Percentiles rank a stretch among this genome's conserved stretches.
These are phyloP conservation scores for Rhyacichthys aspro DNA, from an alignment of 2,797 vertebrate genomes.

Conservation along the genomic window DNA sequence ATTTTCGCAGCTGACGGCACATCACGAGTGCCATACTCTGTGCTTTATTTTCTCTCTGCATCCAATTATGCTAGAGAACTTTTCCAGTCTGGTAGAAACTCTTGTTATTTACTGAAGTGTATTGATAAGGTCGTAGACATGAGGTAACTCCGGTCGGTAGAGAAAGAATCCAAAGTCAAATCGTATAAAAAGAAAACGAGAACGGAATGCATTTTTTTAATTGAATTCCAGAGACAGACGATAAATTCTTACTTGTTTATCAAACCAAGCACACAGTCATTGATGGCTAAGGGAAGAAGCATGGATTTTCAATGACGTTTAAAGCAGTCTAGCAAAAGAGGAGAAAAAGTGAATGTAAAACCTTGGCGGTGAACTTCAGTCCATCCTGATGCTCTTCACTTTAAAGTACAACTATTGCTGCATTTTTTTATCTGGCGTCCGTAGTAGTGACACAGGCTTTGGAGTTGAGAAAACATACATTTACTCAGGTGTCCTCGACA, in stretches of 20 bases:
- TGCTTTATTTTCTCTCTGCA: neutral
- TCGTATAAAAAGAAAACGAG: neutral
- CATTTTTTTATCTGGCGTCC: too few relatives aligned
- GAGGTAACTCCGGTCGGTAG: too few relatives aligned
- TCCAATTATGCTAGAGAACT: conserved; percentile 5
- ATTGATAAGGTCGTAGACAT: neutral
- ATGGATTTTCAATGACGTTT: neutral
- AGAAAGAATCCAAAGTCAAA: neutral
- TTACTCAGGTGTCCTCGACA: too few relatives aligned
- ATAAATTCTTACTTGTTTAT: neutral
- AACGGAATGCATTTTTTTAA: too few relatives aligned
- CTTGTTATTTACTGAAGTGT: neutral
- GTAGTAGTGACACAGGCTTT: too few relatives aligned
- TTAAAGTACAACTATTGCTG: too few relatives aligned
- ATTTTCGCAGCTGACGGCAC: conserved; percentile 30
- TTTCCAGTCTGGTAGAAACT: too few relatives aligned
- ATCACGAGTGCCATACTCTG: conserved; percentile 21
- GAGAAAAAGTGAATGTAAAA: neutral
- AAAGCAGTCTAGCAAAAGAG: neutral
- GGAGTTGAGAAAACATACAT: too few relatives aligned
- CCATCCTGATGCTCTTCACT: too few relatives aligned
- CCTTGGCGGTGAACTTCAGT: neutral
- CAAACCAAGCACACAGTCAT: neutral
- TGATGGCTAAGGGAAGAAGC: conserved; percentile 7
- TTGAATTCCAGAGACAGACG: neutral